A percentile compares a stretch with the other conserved stretches of the same genome.
Evolutionary conservation across 2,888 invertebrate species (phyloP).

Genomic region (Baccha elongata): DNA sequence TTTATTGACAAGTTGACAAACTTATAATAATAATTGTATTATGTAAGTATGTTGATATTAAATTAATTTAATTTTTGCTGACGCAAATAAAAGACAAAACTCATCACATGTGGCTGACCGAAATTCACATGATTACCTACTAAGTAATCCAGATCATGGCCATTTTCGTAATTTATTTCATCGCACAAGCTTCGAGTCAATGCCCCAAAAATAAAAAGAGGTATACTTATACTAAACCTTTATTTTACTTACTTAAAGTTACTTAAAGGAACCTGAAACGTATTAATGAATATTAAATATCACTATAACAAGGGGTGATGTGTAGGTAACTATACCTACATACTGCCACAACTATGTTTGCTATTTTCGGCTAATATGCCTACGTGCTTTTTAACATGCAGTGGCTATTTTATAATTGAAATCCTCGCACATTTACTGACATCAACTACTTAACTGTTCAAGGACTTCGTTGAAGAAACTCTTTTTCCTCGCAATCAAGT

Average conservation of each 20-base stretch:
- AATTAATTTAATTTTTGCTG: no score
- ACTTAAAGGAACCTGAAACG: background rate
- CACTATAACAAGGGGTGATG: background rate
- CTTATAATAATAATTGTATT: no score
- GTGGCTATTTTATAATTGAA: constrained; percentile 21
- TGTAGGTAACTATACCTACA: background rate
- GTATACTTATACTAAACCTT: constrained; percentile 5
- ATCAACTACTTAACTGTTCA: constrained; percentile 4
- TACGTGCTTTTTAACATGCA: constrained; percentile 35
- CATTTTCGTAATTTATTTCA: constrained; percentile 6
- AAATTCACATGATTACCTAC: background rate
- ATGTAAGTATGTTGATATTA: no score
- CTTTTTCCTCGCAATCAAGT: background rate
- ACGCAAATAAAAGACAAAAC: background rate
- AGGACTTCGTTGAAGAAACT: background rate
- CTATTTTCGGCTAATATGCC: background rate
- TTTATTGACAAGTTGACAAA: no score
- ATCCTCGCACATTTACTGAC: constrained; percentile 9
- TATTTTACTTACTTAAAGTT: background rate
- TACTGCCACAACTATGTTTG: constrained; percentile 2
- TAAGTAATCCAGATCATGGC: constrained; percentile 17
- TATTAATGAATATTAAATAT: constrained; percentile 17
- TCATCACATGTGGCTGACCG: background rate
- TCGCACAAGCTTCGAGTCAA: background rate
- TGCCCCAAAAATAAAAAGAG: constrained; percentile 19